These are phyloP conservation scores for Trichoplusia ni DNA, from an alignment of 1,140 invertebrate genomes.

Conservation along the genomic window DNA sequence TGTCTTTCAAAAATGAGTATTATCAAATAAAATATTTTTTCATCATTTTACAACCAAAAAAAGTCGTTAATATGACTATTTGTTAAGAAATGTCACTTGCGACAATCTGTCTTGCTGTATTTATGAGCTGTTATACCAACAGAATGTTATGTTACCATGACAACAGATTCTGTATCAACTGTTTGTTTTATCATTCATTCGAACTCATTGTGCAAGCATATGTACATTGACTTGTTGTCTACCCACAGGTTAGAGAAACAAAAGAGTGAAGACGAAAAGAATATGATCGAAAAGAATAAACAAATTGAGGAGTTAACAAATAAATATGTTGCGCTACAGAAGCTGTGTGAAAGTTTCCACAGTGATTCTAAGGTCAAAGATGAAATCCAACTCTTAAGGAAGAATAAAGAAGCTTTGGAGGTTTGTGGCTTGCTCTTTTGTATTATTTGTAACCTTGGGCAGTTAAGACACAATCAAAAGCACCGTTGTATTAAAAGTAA, in stretches of 20 bases:
- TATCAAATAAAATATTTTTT: no score
- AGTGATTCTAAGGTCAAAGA: slow-evolving; percentile 36
- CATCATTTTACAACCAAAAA: no score
- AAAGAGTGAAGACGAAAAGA: slow-evolving; percentile 49
- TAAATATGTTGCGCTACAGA: slow-evolving; percentile 39
- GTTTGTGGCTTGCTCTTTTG: slow-evolving; percentile 38
- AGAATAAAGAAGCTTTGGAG: slow-evolving; percentile 50
- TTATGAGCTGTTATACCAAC: no score
- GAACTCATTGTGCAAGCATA: not conserved
- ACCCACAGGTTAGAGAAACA: slow-evolving; percentile 63
- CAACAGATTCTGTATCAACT: no score
- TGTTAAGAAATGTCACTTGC: no score
- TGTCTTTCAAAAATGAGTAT: no score
- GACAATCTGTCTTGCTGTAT: no score
- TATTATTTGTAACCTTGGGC: no score
- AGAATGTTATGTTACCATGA: no score
- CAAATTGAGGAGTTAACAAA: slow-evolving; percentile 47
- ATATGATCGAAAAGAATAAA: slow-evolving; percentile 46
- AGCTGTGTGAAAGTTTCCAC: slow-evolving; percentile 36
- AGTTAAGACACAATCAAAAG: no score
- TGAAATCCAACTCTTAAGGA: slow-evolving; percentile 45
- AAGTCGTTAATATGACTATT: no score
- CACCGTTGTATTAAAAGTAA: no score
- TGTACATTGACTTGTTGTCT: slow-evolving; percentile 17
- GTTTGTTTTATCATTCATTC: not conserved